Evolutionary conservation across 2,888 invertebrate genomes (phyloP), one percentile per base, ranked within the genome.

Genomic region (Cenopis cana): DNA sequence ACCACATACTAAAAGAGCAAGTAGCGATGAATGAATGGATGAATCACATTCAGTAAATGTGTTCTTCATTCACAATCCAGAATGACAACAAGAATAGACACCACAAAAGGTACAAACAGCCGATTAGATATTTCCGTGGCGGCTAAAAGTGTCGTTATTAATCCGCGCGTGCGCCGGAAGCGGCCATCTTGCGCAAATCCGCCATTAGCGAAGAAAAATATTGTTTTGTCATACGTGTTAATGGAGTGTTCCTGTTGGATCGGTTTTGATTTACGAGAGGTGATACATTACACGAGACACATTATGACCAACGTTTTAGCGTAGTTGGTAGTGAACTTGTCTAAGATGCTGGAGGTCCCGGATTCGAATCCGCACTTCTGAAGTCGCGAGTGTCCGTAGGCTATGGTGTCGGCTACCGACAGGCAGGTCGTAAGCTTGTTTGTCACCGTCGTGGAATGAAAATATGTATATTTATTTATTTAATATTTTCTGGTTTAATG

Each of bases 61-160:
- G 10, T 17, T 10, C 17, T 36, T 49, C 60, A 60, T 60, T 60
- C 60, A 60, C 33, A 20, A 64, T 64, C 62, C 36, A 52, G 17
- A 62, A 62, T 60, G 24, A 60, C 36, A 29, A 49, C 24, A 64
- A 50, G 50, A 36, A 64, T 36, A 54, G 36, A 36, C 64, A 36
- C 64, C 38, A 64, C 38, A 64, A 64, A 64, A 54, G 38, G 64
- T 64, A 64, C 64, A 64, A 33, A 52, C 38, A 20, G 17, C 36
- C 65, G 70, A 70, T 70, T 70, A 66, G 70, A 70, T 70, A 66
- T 70, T 70, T 70, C 70, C 70, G 70, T 65, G 65, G 64, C 65
- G 46, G 65, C 70, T 70, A 70, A 70, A 70, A 70, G 52, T 70
- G 70, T 66, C 70, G 52, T 66, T 69, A 69, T 69, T 57, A 59